phyloP scores from a whole-genome alignment of 1,140 invertebrate species.

The Anoplophora glabripennis region DNA sequence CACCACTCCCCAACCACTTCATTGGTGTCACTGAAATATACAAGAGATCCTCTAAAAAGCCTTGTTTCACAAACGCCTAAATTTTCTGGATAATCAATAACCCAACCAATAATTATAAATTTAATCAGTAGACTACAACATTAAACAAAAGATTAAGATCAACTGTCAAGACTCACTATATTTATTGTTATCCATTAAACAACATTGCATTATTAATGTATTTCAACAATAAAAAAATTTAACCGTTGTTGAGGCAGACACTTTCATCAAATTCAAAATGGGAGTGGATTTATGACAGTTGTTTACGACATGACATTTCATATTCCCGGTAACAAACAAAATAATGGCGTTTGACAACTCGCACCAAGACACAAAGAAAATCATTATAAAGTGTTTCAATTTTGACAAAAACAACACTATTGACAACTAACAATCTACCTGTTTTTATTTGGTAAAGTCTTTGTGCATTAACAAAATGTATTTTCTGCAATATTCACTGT shows the following conservation, averaged over 20 bases:
- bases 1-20: slow-evolving; percentile 48
- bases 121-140: too few relatives aligned
- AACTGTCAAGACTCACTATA: too few relatives aligned
- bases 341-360: slow-evolving; percentile 46
- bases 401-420: slow-evolving; percentile 12
- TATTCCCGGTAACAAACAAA: slow-evolving; percentile 45
- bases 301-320: slow-evolving; percentile 47
- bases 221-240: too few relatives aligned
- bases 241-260: not conserved
- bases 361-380: slow-evolving; percentile 44
- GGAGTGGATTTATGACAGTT: slow-evolving; percentile 28
- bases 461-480: slow-evolving; percentile 41
- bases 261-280: slow-evolving; percentile 13
- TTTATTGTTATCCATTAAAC: too few relatives aligned
- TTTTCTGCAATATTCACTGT: slow-evolving; percentile 38
- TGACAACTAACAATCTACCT: slow-evolving; percentile 33
- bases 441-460: slow-evolving; percentile 26
- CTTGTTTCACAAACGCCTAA: too few relatives aligned
- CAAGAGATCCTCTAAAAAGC: too few relatives aligned
- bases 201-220: too few relatives aligned
- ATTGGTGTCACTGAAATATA: slow-evolving; percentile 44
- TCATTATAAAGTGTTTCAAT: slow-evolving; percentile 16
- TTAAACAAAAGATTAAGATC: too few relatives aligned
- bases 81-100: too few relatives aligned
- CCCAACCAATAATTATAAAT: too few relatives aligned